These are phyloP conservation scores for Sphenopsis melanotis DNA, from an alignment of 2,797 vertebrate species.

Conservation along the genomic window DNA sequence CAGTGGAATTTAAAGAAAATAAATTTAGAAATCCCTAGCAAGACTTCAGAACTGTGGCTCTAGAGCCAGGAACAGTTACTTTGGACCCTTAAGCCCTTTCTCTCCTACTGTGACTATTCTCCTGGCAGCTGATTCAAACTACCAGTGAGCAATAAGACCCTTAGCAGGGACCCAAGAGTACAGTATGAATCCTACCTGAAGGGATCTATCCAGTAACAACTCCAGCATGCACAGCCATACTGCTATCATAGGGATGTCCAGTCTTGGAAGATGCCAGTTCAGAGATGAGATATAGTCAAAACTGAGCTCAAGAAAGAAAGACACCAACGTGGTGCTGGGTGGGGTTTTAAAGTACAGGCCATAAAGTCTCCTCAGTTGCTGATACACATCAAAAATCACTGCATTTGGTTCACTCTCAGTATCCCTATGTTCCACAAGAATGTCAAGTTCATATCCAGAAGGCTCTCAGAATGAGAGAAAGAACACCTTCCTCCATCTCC, in stretches of 20 bases:
- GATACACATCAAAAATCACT: not conserved
- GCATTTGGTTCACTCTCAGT: not conserved
- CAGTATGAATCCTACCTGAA: not conserved
- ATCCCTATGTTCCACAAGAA: not conserved
- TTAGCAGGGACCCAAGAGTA: not conserved
- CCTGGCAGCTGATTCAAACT: not conserved
- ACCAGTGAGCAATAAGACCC: not conserved
- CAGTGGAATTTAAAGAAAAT: not conserved
- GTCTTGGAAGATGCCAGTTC: not conserved
- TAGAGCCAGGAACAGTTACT: not conserved
- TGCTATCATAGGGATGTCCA: not conserved
- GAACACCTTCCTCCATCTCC: not conserved
- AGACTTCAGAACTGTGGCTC: not conserved
- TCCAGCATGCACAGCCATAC: not conserved
- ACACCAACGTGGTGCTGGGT: not conserved
- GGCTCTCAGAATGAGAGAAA: not conserved
- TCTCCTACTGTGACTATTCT: not conserved
- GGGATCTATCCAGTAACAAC: not conserved
- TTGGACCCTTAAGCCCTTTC: not conserved
- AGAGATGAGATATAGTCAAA: not conserved
- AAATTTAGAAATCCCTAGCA: not conserved
- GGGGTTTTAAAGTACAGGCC: not conserved
- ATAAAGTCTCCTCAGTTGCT: not conserved
- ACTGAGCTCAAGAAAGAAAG: not conserved
- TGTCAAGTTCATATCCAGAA: not conserved